Conservation (phyloP, 2,113 vertebrate genomes). For the Gobio gobio region DNA sequence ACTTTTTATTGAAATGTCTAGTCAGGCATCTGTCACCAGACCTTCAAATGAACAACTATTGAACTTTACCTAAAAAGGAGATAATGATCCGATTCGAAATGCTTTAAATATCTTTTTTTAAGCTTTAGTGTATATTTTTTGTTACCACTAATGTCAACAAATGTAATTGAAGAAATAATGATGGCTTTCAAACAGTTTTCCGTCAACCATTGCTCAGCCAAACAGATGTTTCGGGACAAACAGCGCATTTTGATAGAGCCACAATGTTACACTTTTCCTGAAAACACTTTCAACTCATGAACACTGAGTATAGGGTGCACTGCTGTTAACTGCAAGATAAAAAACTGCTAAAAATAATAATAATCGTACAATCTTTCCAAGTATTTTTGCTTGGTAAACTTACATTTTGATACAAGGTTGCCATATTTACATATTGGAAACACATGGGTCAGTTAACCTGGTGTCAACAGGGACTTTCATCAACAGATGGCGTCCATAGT, state of each 20-base stretch:
- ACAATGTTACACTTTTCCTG: not conserved
- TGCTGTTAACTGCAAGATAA: not conserved
- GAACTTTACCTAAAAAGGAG: not conserved
- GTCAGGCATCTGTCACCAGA: constrained; percentile 1
- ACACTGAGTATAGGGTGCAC: not conserved
- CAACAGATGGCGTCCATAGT: constrained; percentile 30
- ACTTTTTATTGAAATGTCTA: not conserved
- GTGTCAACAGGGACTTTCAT: constrained; percentile 13
- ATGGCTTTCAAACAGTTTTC: not conserved
- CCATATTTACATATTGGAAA: not conserved
- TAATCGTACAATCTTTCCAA: not conserved
- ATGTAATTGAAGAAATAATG: not conserved
- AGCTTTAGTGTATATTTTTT: not conserved
- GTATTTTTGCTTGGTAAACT: not conserved
- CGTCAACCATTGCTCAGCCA: not conserved
- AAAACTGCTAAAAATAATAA: not conserved
- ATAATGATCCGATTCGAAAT: not conserved
- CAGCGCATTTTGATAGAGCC: not conserved
- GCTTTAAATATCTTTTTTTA: not conserved
- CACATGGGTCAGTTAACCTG: not conserved
- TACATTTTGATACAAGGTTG: constrained; percentile 22
- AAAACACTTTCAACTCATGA: not conserved
- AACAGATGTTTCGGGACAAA: not conserved
- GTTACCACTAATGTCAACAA: not conserved
- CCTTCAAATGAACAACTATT: not conserved